A percentile compares a stretch with the other conserved stretches of the same genome.
Evolutionary conservation across 2,888 invertebrate species (phyloP).

Genomic region (Dicranocentrus wangi): DNA sequence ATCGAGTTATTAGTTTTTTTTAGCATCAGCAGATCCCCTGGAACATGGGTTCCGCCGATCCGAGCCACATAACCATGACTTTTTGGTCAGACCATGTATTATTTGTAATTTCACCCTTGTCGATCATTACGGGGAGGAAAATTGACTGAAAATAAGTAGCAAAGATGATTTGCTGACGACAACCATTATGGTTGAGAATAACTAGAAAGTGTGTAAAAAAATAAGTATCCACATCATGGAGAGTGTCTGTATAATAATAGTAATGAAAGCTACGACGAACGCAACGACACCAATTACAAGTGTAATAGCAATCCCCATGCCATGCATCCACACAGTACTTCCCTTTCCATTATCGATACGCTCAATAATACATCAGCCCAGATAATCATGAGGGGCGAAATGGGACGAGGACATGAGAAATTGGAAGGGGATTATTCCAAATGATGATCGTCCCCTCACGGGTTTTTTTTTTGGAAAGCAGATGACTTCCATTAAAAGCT

Average conservation of each 20-base stretch:
- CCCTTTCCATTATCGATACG: not conserved
- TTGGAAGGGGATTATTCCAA: no score
- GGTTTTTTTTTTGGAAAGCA: no score
- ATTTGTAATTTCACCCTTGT: slow-evolving; percentile 59
- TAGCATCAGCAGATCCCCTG: not conserved
- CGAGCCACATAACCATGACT: not conserved
- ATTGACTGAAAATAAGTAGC: not conserved
- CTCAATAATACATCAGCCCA: not conserved
- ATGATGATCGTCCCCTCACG: no score
- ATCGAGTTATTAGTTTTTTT: not conserved
- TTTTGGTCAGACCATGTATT: slow-evolving; percentile 32
- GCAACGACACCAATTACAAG: not conserved
- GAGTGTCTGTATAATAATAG: no score
- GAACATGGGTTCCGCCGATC: not conserved
- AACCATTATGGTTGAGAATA: not conserved
- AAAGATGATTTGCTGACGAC: slow-evolving; percentile 6
- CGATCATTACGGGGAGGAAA: slow-evolving; percentile 30
- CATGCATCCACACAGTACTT: no score
- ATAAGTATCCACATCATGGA: not conserved
- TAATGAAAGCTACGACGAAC: no score
- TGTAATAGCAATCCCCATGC: slow-evolving; percentile 1
- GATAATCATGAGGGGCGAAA: not conserved
- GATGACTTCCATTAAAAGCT: no score
- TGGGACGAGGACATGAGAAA: no score
- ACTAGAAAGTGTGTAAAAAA: not conserved